These are phyloP conservation scores for Hermatobates lingyangjiaoensis DNA, from an alignment of 1,140 invertebrate genomes.

Conservation along the genomic window DNA sequence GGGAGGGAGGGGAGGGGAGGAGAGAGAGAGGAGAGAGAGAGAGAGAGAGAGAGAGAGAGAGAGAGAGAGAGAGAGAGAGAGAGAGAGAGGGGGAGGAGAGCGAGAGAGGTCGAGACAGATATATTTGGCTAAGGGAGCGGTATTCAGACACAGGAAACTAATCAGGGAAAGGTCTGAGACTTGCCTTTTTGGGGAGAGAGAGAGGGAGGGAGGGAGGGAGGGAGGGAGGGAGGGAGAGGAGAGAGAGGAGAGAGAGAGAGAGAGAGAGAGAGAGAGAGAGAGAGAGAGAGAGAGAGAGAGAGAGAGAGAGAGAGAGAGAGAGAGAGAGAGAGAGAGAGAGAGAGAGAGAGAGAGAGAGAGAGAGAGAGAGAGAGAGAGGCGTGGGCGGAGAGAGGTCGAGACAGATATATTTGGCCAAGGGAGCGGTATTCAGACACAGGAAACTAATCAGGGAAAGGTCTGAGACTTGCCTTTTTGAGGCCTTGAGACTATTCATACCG, in stretches of 20 bases:
- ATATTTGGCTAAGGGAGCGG: too few relatives aligned
- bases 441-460: too few relatives aligned
- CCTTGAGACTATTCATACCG: too few relatives aligned
- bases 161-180: too few relatives aligned
- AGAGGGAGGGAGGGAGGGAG: background rate
- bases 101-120: background rate
- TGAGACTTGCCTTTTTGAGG: too few relatives aligned
- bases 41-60: slow-evolving; percentile 1
- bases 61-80: slow-evolving; percentile 2
- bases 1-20: background rate
- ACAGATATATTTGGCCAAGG: too few relatives aligned
- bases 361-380: slow-evolving; percentile 2
- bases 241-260: background rate
- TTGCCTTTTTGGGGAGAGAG: background rate
- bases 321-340: slow-evolving; percentile 4
- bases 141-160: too few relatives aligned
- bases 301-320: slow-evolving; percentile 4
- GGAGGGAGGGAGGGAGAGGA: too few relatives aligned
- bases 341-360: slow-evolving; percentile 4
- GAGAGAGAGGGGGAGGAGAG: background rate
- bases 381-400: background rate
- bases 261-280: slow-evolving; percentile 5
- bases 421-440: too few relatives aligned
- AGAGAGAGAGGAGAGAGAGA: background rate
- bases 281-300: slow-evolving; percentile 3